Percentiles rank a stretch among this genome's conserved stretches.
Conservation (phyloP, 2,888 invertebrate genomes). For the Clitarchus hookeri region DNA sequence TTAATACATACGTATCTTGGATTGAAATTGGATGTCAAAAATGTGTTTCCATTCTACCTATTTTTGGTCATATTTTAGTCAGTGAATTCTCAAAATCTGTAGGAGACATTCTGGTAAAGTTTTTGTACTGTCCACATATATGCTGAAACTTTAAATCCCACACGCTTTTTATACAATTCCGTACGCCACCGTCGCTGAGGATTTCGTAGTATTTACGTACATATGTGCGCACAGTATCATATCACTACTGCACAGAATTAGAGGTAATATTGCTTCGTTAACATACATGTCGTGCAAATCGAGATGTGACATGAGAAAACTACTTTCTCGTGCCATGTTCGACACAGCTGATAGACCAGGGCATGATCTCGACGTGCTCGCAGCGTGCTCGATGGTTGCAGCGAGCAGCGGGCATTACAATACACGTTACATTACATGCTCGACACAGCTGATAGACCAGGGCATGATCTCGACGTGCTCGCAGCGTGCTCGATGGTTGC, state of each 20-base stretch:
- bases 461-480: too few species aligned
- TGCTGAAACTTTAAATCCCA: not conserved
- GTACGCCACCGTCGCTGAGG: not conserved
- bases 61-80: too few species aligned
- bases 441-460: too few species aligned
- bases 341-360: too few species aligned
- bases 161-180: not conserved
- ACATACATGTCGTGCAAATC: not conserved
- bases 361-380: too few species aligned
- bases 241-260: conserved; percentile 10
- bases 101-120: not conserved
- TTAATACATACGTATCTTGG: not conserved
- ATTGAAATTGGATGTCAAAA: not conserved
- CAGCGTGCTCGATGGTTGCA: too few species aligned
- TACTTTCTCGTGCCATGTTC: not conserved
- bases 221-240: not conserved
- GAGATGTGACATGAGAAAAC: not conserved
- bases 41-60: conserved; percentile 3
- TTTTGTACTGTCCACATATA: not conserved
- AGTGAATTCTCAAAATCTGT: conserved; percentile 6
- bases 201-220: not conserved
- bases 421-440: too few species aligned
- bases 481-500: too few species aligned
- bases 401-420: too few species aligned
- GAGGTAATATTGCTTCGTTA: not conserved